phyloP scores from a whole-genome alignment of 53 echinoderm and acorn worm species.

The Zoroaster sp. region DNA sequence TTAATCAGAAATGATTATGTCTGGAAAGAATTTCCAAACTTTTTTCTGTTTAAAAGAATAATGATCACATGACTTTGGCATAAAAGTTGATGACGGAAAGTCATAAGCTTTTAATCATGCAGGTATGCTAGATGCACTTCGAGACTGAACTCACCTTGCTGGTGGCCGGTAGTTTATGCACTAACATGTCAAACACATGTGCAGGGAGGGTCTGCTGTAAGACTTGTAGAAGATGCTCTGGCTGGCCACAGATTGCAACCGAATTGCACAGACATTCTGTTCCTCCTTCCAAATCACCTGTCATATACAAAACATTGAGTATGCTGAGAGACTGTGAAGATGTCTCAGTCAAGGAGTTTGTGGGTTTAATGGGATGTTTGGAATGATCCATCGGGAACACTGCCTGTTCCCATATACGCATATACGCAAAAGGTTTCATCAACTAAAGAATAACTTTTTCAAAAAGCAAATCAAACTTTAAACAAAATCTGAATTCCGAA shows the following conservation, averaged over 20 bases:
- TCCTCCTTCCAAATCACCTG: conserved; percentile 92
- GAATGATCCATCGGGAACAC: not conserved
- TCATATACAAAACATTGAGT: not conserved
- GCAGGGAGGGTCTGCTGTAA: conserved; percentile 89
- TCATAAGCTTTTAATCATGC: no score
- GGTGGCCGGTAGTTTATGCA: conserved; percentile 80
- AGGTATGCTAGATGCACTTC: no score
- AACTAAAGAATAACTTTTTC: no score
- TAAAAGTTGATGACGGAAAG: not conserved
- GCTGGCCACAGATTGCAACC: conserved; percentile 96
- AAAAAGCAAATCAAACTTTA: no score
- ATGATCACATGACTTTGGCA: not conserved
- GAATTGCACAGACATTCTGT: conserved; percentile 92
- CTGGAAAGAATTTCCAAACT: no score
- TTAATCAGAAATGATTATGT: no score
- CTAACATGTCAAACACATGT: conserved; percentile 88
- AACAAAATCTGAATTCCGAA: no score
- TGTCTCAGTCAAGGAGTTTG: not conserved
- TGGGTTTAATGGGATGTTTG: not conserved
- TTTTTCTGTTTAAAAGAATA: no score
- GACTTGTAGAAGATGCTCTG: conserved; percentile 92
- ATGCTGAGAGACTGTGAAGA: not conserved
- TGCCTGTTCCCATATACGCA: no score
- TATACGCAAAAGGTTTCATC: no score
- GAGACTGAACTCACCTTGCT: conserved; percentile 66